These are phyloP conservation scores for Epinephelus moara DNA, from an alignment of 2,113 vertebrate species.

Conservation along the genomic window DNA sequence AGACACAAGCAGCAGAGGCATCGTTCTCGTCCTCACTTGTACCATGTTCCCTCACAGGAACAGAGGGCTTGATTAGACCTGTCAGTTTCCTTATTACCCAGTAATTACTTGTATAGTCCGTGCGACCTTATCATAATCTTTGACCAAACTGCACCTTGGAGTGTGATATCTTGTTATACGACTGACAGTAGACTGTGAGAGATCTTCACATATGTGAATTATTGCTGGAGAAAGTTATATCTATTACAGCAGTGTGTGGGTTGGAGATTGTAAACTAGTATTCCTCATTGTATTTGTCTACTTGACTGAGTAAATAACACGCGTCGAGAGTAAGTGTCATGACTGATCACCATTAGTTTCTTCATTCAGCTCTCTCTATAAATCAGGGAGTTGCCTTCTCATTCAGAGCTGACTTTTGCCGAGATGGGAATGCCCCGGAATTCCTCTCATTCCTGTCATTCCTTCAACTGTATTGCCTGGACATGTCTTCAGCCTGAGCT, in stretches of 20 bases:
- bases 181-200: not conserved
- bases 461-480: conserved; percentile 78
- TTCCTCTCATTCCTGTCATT: conserved; percentile 85
- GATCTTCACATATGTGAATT: not conserved
- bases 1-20: conserved; percentile 12
- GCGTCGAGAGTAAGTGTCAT: not conserved
- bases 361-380: conserved; percentile 31
- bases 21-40: conserved; percentile 16
- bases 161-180: not conserved
- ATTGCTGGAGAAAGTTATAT: not conserved
- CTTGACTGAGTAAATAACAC: not conserved
- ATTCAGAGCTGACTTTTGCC: conserved; percentile 46
- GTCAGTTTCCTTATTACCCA: conserved; percentile 16
- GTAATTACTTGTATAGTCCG: conserved; percentile 3
- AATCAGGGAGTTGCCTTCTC: conserved; percentile 68
- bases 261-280: not conserved
- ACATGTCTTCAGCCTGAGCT: conserved; percentile 74
- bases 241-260: not conserved
- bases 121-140: not conserved
- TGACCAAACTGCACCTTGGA: conserved; percentile 6
- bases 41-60: not conserved
- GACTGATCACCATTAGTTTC: conserved; percentile 26
- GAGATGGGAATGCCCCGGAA: conserved; percentile 83
- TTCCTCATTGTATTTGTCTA: not conserved
- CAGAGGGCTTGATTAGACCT: not conserved